phyloP scores from a whole-genome alignment of 2,113 vertebrate species.

The Crotalus viridis region DNA sequence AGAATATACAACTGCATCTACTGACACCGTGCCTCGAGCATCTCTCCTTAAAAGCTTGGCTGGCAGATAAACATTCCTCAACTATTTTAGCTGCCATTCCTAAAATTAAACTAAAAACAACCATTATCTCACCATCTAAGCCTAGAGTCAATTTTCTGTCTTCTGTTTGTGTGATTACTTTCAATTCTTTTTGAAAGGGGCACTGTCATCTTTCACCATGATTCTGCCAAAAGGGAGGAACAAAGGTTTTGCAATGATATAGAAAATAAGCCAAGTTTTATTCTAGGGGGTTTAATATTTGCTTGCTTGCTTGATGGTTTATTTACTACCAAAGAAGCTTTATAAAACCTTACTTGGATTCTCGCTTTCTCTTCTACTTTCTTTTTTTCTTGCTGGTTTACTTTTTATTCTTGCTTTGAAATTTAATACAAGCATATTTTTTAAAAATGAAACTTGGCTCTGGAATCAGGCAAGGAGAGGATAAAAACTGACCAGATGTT shows the following conservation, averaged over 20 bases:
- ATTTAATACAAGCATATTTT: not conserved
- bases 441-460: not conserved
- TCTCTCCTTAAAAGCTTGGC: not conserved
- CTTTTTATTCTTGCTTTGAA: not conserved
- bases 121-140: slow-evolving; percentile 37
- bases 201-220: slow-evolving; percentile 38
- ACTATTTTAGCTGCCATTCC: slow-evolving; percentile 44
- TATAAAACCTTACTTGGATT: not conserved
- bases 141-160: slow-evolving; percentile 47
- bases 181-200: slow-evolving; percentile 46
- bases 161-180: slow-evolving; percentile 47
- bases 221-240: slow-evolving; percentile 8
- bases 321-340: not conserved
- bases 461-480: not conserved
- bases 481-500: not conserved
- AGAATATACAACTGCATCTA: not conserved
- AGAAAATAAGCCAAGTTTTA: slow-evolving; percentile 31
- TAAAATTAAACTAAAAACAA: slow-evolving; percentile 37
- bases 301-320: not conserved
- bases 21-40: not conserved
- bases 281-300: slow-evolving; percentile 38
- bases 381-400: not conserved
- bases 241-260: slow-evolving; percentile 42
- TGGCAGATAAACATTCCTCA: slow-evolving; percentile 28
- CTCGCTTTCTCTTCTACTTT: not conserved